A percentile compares a stretch with the other conserved stretches of the same genome.
Conservation (phyloP, 2,113 vertebrate species). For the Laticauda laticaudata region DNA sequence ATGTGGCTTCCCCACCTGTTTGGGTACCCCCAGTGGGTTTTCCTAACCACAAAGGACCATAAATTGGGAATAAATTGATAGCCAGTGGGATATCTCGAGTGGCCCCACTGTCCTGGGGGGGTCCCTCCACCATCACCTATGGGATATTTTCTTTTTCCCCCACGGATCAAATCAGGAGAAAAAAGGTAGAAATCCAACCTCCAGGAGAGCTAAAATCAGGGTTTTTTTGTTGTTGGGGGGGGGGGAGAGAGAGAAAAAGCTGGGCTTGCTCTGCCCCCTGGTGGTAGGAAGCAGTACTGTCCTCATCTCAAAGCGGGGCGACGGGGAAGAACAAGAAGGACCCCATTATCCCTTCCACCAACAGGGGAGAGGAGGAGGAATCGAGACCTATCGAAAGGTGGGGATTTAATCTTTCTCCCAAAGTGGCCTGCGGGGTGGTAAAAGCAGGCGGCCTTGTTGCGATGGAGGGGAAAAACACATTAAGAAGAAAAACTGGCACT, state of each 20-base stretch:
- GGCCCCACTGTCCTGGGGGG: background rate
- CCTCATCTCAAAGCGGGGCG: background rate
- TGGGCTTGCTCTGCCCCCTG: background rate
- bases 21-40: too few relatives aligned
- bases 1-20: background rate
- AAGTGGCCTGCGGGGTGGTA: too few relatives aligned
- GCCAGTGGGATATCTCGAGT: background rate
- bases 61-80: too few relatives aligned
- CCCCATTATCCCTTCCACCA: background rate
- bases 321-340: fast-evolving
- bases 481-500: background rate
- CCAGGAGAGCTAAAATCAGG: background rate
- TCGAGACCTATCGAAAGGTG: background rate
- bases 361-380: background rate
- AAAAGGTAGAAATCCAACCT: background rate
- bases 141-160: too few relatives aligned
- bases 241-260: fast-evolving
- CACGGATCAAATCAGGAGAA: too few relatives aligned
- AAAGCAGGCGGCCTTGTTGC: background rate
- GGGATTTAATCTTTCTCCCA: background rate
- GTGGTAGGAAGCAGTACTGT: background rate
- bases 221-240: too few relatives aligned
- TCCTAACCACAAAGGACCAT: background rate
- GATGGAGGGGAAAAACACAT: fast-evolving
- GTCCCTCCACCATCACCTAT: too few relatives aligned